These are phyloP conservation scores for Drosophila testacea DNA, from an alignment of 2,888 invertebrate genomes.

Conservation along the genomic window DNA sequence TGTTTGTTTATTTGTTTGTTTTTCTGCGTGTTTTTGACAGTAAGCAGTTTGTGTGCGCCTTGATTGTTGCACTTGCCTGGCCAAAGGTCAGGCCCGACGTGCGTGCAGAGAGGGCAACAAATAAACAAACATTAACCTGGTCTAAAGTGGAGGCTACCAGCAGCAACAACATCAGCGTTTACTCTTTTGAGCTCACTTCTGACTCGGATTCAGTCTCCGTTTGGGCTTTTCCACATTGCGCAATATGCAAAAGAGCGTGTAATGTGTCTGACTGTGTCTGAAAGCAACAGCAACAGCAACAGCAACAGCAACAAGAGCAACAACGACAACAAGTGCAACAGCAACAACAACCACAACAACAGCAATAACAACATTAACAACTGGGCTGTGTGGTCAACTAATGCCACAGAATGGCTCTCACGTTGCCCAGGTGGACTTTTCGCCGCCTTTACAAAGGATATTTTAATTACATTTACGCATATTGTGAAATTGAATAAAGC, in stretches of 20 bases:
- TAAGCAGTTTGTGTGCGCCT: constrained; percentile 77
- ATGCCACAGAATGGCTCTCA: constrained; percentile 70
- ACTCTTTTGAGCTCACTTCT: constrained; percentile 59
- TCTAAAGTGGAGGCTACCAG: constrained; percentile 36
- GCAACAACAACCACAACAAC: background rate
- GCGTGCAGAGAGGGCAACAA: constrained; percentile 56
- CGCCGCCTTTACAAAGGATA: constrained; percentile 71
- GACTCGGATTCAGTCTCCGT: constrained; percentile 29
- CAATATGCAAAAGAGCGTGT: constrained; percentile 78
- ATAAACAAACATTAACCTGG: constrained; percentile 73
- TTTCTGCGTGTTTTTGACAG: constrained; percentile 75
- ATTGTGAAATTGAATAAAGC: constrained; percentile 75
- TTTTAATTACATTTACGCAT: constrained; percentile 79
- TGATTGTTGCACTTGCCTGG: constrained; percentile 77
- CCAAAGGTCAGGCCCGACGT: constrained; percentile 62
- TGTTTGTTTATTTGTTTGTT: constrained; percentile 60
- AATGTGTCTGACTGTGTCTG: constrained; percentile 60
- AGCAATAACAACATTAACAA: constrained; percentile 44
- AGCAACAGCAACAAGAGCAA: no score
- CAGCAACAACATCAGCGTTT: constrained; percentile 23
- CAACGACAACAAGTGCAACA: no score
- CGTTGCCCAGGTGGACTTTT: constrained; percentile 67
- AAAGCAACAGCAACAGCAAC: constrained; percentile 17
- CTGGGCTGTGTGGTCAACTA: constrained; percentile 65
- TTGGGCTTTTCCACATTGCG: constrained; percentile 54